These are phyloP conservation scores for Drosophila simulans DNA, from an alignment of 1,140 invertebrate species.

Conservation along the genomic window DNA sequence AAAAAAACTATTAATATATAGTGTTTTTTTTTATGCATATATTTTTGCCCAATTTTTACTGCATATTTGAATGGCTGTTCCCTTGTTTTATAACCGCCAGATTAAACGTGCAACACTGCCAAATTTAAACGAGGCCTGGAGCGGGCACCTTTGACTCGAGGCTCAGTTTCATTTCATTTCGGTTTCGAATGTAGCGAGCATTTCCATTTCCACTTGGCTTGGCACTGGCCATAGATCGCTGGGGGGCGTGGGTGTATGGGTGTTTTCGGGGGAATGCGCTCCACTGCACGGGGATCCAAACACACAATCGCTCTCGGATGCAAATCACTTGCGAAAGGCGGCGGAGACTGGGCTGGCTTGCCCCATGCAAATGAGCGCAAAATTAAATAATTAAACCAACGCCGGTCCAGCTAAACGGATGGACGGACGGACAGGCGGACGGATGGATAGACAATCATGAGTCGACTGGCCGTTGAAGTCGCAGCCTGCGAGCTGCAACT, in stretches of 20 bases:
- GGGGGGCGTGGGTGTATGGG: conserved; percentile 16
- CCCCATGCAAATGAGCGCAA: conserved; percentile 70
- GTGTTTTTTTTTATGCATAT: too few species aligned
- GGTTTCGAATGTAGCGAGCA: conserved; percentile 1
- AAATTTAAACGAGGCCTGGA: conserved; percentile 20
- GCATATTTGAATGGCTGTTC: conserved; percentile 2
- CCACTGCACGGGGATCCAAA: conserved; percentile 56
- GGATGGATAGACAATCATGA: conserved; percentile 21
- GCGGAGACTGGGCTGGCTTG: conserved; percentile 15
- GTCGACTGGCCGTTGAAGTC: conserved; percentile 31
- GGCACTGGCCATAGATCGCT: conserved; percentile 26
- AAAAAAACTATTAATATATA: background rate
- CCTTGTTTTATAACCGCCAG: background rate
- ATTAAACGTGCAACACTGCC: conserved; percentile 35
- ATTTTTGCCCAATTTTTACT: background rate
- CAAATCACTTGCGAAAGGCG: conserved; percentile 69
- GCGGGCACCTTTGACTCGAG: conserved; percentile 14
- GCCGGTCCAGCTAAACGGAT: conserved; percentile 13
- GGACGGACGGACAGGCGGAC: conserved; percentile 8
- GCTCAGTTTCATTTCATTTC: background rate
- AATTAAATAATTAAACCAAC: conserved; percentile 81
- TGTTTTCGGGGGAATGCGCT: conserved; percentile 14
- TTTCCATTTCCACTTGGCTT: conserved; percentile 30
- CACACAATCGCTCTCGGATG: conserved; percentile 54
- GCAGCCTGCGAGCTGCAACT: conserved; percentile 24